These are phyloP conservation scores for Calycopis cecrops DNA, from an alignment of 1,140 invertebrate genomes.

Conservation along the genomic window DNA sequence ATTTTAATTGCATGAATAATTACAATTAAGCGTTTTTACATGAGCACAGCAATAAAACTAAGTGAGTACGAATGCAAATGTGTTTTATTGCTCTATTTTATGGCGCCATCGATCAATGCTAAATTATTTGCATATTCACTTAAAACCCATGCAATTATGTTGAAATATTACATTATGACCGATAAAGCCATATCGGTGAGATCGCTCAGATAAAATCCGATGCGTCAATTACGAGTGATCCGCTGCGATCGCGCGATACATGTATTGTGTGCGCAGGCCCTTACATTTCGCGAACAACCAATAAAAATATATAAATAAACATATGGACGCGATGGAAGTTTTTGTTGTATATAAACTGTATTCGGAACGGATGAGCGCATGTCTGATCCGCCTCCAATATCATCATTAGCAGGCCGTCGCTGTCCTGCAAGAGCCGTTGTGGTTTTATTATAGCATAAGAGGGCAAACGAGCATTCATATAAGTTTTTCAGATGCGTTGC, in stretches of 20 bases:
- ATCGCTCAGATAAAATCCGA: slow-evolving; percentile 63
- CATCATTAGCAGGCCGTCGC: too few species aligned
- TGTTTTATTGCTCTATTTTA: slow-evolving; percentile 27
- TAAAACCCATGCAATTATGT: slow-evolving; percentile 51
- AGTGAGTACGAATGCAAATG: slow-evolving; percentile 1
- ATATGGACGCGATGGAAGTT: slow-evolving; percentile 1
- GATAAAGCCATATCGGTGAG: slow-evolving; percentile 48
- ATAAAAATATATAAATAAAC: slow-evolving; percentile 18
- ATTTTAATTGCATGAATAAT: slow-evolving; percentile 9
- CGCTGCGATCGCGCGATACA: slow-evolving; percentile 57
- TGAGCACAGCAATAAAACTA: slow-evolving; percentile 8
- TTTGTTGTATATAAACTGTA: slow-evolving; percentile 4
- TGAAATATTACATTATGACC: slow-evolving; percentile 41
- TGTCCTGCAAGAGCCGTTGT: too few species aligned
- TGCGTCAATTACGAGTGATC: slow-evolving; percentile 67
- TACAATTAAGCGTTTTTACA: slow-evolving; percentile 7
- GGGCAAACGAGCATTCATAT: too few species aligned
- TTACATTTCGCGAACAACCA: slow-evolving; percentile 46
- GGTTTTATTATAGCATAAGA: too few species aligned
- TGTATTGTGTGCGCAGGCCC: slow-evolving; percentile 53
- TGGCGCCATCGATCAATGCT: slow-evolving; percentile 35
- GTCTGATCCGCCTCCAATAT: not conserved
- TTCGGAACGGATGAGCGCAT: slow-evolving; percentile 2
- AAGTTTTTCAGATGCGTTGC: too few species aligned
- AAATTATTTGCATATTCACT: slow-evolving; percentile 32